Conservation (phyloP, 2,888 invertebrate genomes). For the Itoplectis maculator region DNA sequence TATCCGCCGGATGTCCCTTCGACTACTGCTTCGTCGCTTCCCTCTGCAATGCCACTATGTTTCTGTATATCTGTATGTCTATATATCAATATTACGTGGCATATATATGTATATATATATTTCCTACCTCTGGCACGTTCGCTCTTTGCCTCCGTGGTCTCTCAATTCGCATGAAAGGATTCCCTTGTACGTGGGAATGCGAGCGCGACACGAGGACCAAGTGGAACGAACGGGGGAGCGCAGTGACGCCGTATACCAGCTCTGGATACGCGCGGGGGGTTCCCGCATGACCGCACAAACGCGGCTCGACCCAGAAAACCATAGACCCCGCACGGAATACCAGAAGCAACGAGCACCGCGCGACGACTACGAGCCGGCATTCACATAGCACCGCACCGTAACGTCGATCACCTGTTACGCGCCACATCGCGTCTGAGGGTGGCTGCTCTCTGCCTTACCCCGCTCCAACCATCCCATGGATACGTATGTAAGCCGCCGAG, state of each 20-base stretch:
- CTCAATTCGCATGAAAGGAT: constrained; percentile 52
- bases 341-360: constrained; percentile 36
- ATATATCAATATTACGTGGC: too few relatives aligned
- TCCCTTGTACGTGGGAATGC: constrained; percentile 51
- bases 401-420: constrained; percentile 65
- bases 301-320: constrained; percentile 53
- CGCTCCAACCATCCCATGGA: background rate
- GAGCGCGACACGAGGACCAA: constrained; percentile 36
- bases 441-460: background rate
- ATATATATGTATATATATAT: background rate
- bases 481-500: background rate
- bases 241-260: constrained; percentile 3
- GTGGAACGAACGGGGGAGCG: constrained; percentile 38
- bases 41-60: constrained; percentile 12
- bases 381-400: constrained; percentile 33
- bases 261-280: constrained; percentile 4
- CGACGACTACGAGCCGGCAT: constrained; percentile 36
- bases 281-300: constrained; percentile 53
- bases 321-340: constrained; percentile 42
- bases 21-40: constrained; percentile 33
- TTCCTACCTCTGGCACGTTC: constrained; percentile 14
- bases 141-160: constrained; percentile 26
- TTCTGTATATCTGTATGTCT: too few relatives aligned
- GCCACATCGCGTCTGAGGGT: background rate
- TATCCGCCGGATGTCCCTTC: constrained; percentile 39